Conservation (phyloP, 1,140 invertebrate species). For the Microplitis mediator region DNA sequence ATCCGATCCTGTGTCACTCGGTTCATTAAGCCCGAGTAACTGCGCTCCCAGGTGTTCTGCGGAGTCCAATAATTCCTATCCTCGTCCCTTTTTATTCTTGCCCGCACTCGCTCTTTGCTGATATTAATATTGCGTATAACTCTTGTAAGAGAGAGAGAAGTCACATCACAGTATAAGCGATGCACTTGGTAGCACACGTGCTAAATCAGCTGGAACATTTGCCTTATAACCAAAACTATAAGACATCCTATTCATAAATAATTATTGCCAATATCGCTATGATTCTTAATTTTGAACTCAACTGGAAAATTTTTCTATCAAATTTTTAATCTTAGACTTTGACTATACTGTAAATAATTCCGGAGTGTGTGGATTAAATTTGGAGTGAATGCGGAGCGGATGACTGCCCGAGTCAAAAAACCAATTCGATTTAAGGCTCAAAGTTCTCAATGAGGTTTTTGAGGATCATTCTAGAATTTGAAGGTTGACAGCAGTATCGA, state of each 20-base stretch:
- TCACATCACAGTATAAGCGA: not conserved
- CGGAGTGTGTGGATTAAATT: no score
- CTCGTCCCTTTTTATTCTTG: conserved; percentile 1
- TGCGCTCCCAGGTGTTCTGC: conserved; percentile 23
- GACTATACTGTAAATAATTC: no score
- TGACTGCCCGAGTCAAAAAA: no score
- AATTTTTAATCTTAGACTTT: no score
- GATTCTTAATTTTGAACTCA: not conserved
- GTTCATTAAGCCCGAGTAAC: conserved; percentile 49
- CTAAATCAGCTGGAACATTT: conserved; percentile 23
- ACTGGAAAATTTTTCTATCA: not conserved
- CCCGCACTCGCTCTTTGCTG: not conserved
- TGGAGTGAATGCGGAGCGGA: no score
- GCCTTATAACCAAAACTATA: conserved; percentile 18
- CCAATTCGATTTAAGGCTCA: no score
- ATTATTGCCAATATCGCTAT: not conserved
- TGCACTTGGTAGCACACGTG: conserved; percentile 18
- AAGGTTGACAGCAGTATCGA: no score
- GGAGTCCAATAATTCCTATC: conserved; percentile 14
- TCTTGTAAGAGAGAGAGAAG: no score
- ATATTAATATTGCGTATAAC: no score
- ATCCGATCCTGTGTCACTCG: conserved; percentile 52
- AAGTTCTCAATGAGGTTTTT: no score
- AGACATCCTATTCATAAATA: not conserved
- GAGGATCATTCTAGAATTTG: no score